Evolutionary conservation across 1,140 invertebrate species (phyloP).

Genomic region (Drosophila aff.): DNA sequence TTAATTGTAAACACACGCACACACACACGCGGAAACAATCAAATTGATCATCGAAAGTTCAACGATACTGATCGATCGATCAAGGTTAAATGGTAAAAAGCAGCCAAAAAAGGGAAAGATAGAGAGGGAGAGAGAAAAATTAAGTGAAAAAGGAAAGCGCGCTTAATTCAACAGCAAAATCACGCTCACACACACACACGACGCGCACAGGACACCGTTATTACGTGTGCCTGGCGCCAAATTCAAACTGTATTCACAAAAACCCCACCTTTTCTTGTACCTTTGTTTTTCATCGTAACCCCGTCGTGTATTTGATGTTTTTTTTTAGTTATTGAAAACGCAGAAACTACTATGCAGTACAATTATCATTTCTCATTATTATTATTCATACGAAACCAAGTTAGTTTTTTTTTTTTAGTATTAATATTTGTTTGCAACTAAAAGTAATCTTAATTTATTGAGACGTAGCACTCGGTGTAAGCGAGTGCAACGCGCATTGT

Average conservation of each 20-base stretch:
- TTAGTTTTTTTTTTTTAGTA: slow-evolving; percentile 32
- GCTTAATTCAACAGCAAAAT: slow-evolving; percentile 48
- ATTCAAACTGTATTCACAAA: slow-evolving; percentile 41
- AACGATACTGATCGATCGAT: slow-evolving; percentile 72
- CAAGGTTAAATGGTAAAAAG: slow-evolving; percentile 66
- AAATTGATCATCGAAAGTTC: slow-evolving; percentile 73
- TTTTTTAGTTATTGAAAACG: slow-evolving; percentile 49
- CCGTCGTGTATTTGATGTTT: slow-evolving; percentile 37
- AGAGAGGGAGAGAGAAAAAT: not conserved
- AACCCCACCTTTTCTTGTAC: slow-evolving; percentile 9
- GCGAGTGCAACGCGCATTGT: slow-evolving; percentile 65
- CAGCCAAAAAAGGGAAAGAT: slow-evolving; percentile 40
- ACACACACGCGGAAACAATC: slow-evolving; percentile 25
- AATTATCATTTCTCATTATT: slow-evolving; percentile 59
- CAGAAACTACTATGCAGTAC: slow-evolving; percentile 75
- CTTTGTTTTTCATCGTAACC: not conserved
- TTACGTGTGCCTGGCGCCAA: not conserved
- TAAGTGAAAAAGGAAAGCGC: slow-evolving; percentile 36
- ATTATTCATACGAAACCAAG: slow-evolving; percentile 36
- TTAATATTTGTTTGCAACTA: slow-evolving; percentile 7
- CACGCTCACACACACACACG: slow-evolving; percentile 1
- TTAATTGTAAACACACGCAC: slow-evolving; percentile 52
- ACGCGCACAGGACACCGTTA: not conserved
- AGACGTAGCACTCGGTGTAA: slow-evolving; percentile 5
- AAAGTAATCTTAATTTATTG: slow-evolving; percentile 45